These are phyloP conservation scores for Danionella cerebrum DNA, from an alignment of 2,113 vertebrate species.

Conservation along the genomic window DNA sequence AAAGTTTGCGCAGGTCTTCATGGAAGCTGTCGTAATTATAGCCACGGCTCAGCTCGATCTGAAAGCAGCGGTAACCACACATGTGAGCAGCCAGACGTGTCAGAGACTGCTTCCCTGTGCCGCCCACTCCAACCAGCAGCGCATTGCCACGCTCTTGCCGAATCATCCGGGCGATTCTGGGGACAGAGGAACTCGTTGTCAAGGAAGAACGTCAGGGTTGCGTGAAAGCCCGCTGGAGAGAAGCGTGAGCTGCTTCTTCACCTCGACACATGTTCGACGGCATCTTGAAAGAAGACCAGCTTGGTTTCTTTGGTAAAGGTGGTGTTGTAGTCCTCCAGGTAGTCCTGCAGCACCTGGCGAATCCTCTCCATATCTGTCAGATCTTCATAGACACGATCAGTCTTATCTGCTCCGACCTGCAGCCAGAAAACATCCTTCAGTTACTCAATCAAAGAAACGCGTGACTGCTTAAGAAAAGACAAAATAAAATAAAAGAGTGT, in stretches of 20 bases:
- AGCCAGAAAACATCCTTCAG: no score
- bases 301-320: constrained; percentile 75
- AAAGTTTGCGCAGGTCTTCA: constrained; percentile 77
- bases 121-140: constrained; percentile 79
- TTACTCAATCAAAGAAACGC: no score
- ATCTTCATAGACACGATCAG: constrained; percentile 68
- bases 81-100: constrained; percentile 78
- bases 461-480: not conserved
- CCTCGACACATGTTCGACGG: constrained; percentile 80
- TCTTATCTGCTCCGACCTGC: constrained; percentile 60
- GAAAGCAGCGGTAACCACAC: constrained; percentile 74
- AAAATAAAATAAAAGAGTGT: not conserved
- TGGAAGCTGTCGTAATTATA: constrained; percentile 80
- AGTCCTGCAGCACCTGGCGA: constrained; percentile 70
- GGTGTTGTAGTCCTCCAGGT: constrained; percentile 77
- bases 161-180: constrained; percentile 79
- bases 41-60: constrained; percentile 78
- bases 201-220: not conserved
- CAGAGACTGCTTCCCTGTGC: constrained; percentile 80
- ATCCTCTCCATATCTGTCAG: constrained; percentile 70
- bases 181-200: not conserved
- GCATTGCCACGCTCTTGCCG: constrained; percentile 82
- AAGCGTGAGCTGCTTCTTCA: not conserved
- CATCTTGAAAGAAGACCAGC: constrained; percentile 83
- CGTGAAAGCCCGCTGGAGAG: not conserved